Conservation (phyloP, 1,140 invertebrate genomes). For the Meteorus sp. region DNA sequence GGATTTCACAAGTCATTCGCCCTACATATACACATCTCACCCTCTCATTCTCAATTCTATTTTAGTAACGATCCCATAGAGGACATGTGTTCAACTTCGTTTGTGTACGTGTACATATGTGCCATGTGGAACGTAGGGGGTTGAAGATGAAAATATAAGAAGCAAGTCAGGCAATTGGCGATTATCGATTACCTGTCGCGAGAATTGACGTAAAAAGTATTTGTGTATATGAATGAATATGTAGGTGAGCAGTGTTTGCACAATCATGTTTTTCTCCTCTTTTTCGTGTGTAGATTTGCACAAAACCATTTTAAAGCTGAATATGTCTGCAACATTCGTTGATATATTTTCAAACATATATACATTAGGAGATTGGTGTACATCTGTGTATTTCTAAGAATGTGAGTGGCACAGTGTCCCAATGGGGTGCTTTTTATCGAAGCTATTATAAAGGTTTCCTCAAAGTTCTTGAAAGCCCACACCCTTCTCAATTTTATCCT, state of each 20-base stretch:
- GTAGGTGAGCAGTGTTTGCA: slow-evolving; percentile 1
- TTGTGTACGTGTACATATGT: not conserved
- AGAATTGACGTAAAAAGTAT: slow-evolving; percentile 20
- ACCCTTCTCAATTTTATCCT: not conserved
- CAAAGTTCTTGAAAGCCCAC: slow-evolving; percentile 16
- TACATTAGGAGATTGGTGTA: no score
- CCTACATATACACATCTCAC: slow-evolving; percentile 5
- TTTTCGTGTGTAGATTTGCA: not conserved
- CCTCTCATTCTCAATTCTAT: slow-evolving; percentile 17
- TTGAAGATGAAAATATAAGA: slow-evolving; percentile 10
- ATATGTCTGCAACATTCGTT: no score
- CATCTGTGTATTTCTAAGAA: slow-evolving; percentile 9
- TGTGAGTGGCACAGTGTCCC: slow-evolving; percentile 6
- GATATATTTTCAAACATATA: no score
- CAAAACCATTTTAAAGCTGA: no score
- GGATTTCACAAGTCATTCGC: slow-evolving; percentile 23
- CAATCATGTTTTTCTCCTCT: not conserved
- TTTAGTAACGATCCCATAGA: slow-evolving; percentile 20
- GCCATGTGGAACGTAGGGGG: no score
- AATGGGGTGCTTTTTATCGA: slow-evolving; percentile 28
- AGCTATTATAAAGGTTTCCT: slow-evolving; percentile 25
- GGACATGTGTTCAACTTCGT: slow-evolving; percentile 19
- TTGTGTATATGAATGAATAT: not conserved
- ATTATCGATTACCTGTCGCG: slow-evolving; percentile 31
- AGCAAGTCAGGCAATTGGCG: slow-evolving; percentile 27